phyloP scores from a whole-genome alignment of 2,113 vertebrate genomes.

The Micromys minutus region DNA sequence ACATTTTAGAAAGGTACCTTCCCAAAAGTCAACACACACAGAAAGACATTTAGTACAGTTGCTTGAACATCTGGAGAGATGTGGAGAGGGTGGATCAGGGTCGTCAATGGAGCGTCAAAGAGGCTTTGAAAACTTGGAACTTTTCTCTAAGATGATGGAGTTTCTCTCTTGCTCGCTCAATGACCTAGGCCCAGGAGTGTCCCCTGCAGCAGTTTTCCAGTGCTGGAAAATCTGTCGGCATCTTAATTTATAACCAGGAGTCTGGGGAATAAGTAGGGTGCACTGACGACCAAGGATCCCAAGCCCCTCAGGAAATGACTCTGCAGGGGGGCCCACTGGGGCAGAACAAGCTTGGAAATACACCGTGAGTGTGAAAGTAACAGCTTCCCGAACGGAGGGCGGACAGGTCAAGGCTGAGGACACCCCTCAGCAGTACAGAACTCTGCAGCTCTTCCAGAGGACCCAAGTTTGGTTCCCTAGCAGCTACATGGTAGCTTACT shows the following conservation, averaged over 20 bases:
- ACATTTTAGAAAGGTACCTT: background rate
- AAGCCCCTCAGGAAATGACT: background rate
- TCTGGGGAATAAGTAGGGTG: accelerated
- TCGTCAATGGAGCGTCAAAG: background rate
- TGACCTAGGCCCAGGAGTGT: background rate
- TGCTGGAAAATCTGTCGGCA: accelerated
- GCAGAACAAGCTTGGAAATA: background rate
- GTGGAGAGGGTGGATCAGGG: background rate
- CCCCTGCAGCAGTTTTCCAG: background rate
- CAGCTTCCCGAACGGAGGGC: accelerated
- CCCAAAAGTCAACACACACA: background rate
- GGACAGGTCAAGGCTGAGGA: background rate
- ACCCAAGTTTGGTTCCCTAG: background rate
- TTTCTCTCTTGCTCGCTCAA: accelerated
- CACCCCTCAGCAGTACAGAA: background rate
- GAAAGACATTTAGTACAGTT: background rate
- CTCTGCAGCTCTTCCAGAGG: background rate
- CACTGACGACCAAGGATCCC: background rate
- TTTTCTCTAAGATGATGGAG: background rate
- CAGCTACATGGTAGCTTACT: background rate
- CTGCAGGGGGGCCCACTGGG: accelerated
- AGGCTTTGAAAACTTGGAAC: background rate
- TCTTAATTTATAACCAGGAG: background rate
- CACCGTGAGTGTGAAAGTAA: background rate
- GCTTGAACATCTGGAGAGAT: background rate